phyloP scores from a whole-genome alignment of 2,888 invertebrate genomes.

The Scaptodrosophila latifasciaeformis region DNA sequence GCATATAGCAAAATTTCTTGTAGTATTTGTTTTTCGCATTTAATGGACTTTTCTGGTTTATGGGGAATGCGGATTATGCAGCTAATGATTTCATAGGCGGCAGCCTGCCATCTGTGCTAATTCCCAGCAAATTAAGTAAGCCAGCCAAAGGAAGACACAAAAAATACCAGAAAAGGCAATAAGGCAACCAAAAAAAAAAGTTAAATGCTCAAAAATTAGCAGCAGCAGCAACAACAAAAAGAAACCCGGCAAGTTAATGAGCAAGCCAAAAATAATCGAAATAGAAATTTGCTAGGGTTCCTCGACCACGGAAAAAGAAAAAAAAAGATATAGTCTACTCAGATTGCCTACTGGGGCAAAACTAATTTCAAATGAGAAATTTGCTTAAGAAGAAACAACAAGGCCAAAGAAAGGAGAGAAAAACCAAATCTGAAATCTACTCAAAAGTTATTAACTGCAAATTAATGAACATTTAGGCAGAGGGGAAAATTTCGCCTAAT shows the following conservation, averaged over 20 bases:
- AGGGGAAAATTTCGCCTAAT: background rate
- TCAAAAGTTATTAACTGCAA: slow-evolving; percentile 65
- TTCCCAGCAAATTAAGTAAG: slow-evolving; percentile 51
- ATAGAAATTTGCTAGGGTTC: no score
- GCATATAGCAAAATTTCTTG: no score
- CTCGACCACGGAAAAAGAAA: no score
- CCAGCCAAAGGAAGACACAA: slow-evolving; percentile 7
- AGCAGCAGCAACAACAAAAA: slow-evolving; percentile 21
- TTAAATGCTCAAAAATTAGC: slow-evolving; percentile 60
- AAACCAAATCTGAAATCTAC: slow-evolving; percentile 24
- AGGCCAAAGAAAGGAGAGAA: slow-evolving; percentile 31
- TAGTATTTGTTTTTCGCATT: no score
- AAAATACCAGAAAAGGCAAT: background rate
- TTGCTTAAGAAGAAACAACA: slow-evolving; percentile 26
- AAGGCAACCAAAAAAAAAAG: slow-evolving; percentile 32
- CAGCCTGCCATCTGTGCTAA: slow-evolving; percentile 38
- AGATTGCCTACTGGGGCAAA: slow-evolving; percentile 42
- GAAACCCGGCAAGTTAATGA: slow-evolving; percentile 56
- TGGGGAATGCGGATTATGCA: no score
- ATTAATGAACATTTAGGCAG: slow-evolving; percentile 64
- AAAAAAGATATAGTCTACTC: slow-evolving; percentile 14
- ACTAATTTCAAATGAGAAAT: slow-evolving; percentile 53
- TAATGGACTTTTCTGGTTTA: no score
- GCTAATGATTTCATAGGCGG: slow-evolving; percentile 28
- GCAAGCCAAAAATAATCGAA: slow-evolving; percentile 27